phyloP scores from a whole-genome alignment of 2,797 vertebrate species.

The Psittacula derbiana region DNA sequence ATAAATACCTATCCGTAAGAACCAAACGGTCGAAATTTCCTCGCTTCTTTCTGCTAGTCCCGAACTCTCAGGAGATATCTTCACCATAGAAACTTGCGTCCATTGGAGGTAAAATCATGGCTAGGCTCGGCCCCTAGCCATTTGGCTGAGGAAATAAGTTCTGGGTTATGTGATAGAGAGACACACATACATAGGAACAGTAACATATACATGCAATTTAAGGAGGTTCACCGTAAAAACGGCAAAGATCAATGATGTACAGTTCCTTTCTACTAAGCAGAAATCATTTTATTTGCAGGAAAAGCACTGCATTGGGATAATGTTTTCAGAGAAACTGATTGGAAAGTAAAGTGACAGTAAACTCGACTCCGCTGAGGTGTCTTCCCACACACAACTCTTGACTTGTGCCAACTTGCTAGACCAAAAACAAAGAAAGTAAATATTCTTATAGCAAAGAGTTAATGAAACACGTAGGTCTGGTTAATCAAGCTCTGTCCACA shows the following conservation, averaged over 20 bases:
- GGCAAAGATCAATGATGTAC: slow-evolving; percentile 11
- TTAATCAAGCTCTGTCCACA: slow-evolving; percentile 54
- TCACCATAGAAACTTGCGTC: slow-evolving; percentile 95
- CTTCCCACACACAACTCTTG: slow-evolving; percentile 62
- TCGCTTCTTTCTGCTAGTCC: slow-evolving; percentile 97
- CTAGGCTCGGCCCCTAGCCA: slow-evolving; percentile 97
- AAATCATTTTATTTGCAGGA: not conserved
- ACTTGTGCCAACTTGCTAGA: slow-evolving; percentile 56
- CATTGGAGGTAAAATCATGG: slow-evolving; percentile 93
- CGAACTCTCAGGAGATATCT: slow-evolving; percentile 96
- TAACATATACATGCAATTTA: slow-evolving; percentile 86
- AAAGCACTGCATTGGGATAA: slow-evolving; percentile 20
- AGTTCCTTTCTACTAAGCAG: slow-evolving; percentile 5
- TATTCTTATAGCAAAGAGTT: slow-evolving; percentile 10
- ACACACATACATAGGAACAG: slow-evolving; percentile 97
- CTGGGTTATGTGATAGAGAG: slow-evolving; percentile 99
- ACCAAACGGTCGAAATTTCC: slow-evolving; percentile 98
- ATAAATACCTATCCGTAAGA: slow-evolving; percentile 99
- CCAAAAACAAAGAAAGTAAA: slow-evolving; percentile 61
- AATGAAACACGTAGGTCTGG: slow-evolving; percentile 17
- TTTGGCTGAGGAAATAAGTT: slow-evolving; percentile 97
- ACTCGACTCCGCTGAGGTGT: slow-evolving; percentile 47
- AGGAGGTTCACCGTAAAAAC: slow-evolving; percentile 82
- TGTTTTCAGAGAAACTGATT: slow-evolving; percentile 32
- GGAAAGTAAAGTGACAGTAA: slow-evolving; percentile 41